Percentiles rank a stretch among this genome's conserved stretches.
These are phyloP conservation scores for Melolontha melolontha DNA, from an alignment of 2,888 invertebrate species.

Conservation along the genomic window DNA sequence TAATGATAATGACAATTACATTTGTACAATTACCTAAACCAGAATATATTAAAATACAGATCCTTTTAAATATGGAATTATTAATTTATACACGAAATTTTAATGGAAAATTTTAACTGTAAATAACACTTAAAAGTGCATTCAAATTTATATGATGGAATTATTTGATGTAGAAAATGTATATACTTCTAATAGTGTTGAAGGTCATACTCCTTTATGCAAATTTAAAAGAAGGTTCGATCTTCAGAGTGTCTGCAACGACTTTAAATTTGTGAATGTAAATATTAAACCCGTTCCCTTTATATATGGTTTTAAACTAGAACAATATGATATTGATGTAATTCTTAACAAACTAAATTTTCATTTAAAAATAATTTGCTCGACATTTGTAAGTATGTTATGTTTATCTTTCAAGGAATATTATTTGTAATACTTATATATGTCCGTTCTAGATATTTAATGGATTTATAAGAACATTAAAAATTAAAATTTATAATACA, in stretches of 20 bases:
- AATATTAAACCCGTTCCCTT: slow-evolving; percentile 34
- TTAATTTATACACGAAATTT: too few species aligned
- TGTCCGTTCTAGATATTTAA: slow-evolving; percentile 24
- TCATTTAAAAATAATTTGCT: slow-evolving; percentile 38
- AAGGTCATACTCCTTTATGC: slow-evolving; percentile 29
- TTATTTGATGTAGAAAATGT: too few species aligned
- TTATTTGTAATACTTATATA: background rate
- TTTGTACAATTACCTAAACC: too few species aligned
- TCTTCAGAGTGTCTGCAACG: slow-evolving; percentile 37
- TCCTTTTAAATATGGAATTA: too few species aligned
- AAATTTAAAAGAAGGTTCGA: slow-evolving; percentile 37
- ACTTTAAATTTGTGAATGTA: slow-evolving; percentile 39
- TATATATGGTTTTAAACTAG: slow-evolving; percentile 31
- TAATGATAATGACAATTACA: too few species aligned
- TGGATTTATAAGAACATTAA: slow-evolving; percentile 31
- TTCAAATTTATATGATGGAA: too few species aligned
- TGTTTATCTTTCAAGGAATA: too few species aligned
- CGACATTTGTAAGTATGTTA: slow-evolving; percentile 35
- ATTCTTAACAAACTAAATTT: slow-evolving; percentile 39
- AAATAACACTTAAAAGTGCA: too few species aligned
- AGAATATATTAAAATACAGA: too few species aligned
- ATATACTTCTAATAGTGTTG: too few species aligned
- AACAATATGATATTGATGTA: slow-evolving; percentile 39
- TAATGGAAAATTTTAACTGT: too few species aligned
- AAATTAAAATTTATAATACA: slow-evolving; percentile 38